These are phyloP conservation scores for Tragelaphus scriptus DNA, from an alignment of 2,113 vertebrate genomes.

Conservation along the genomic window DNA sequence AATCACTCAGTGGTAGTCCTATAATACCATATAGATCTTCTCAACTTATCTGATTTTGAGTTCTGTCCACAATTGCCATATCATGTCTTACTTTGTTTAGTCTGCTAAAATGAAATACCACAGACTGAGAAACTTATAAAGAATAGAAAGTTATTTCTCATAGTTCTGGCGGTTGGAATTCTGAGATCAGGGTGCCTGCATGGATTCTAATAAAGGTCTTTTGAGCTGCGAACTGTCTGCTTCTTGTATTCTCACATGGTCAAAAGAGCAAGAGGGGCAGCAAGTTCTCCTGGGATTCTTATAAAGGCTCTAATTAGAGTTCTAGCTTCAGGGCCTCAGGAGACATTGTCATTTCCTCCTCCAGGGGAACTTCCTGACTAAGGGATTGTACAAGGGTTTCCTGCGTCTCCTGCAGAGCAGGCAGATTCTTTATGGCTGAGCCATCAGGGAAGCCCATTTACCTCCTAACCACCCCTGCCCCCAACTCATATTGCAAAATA, in stretches of 20 bases:
- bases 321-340: neutral
- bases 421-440: neutral
- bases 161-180: neutral
- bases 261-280: neutral
- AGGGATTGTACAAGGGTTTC: neutral
- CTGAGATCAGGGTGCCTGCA: neutral
- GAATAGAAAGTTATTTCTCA: neutral
- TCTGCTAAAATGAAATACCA: neutral
- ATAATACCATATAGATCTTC: neutral
- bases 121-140: neutral
- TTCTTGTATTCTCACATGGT: neutral
- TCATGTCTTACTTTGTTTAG: neutral
- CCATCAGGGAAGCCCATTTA: neutral
- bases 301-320: neutral
- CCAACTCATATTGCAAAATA: neutral
- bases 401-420: neutral
- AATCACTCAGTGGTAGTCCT: neutral
- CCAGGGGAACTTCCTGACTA: neutral
- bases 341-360: neutral
- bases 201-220: neutral
- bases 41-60: neutral
- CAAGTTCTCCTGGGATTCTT: neutral
- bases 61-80: neutral
- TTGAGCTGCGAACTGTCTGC: neutral
- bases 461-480: no score